Base-by-base conservation (phyloP, 2,113 vertebrate genomes). In the Etia nguti region DNA sequence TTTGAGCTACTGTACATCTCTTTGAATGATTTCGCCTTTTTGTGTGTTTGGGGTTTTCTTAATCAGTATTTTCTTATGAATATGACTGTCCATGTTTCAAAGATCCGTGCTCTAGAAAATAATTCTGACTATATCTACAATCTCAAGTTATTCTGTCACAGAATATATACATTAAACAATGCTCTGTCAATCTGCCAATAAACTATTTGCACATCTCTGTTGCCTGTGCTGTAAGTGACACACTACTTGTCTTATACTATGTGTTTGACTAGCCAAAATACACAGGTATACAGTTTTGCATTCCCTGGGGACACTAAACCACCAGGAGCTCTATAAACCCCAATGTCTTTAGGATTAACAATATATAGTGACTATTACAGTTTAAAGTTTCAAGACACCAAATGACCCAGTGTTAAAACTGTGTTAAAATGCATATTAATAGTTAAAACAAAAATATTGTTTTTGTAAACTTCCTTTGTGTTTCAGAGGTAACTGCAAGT, bases 121-220 rank as follows among this genome's bases (percentile, higher is more conserved):
- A 84, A 89, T 85, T 90, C 89, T 92, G 89, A 95, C 86, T 91
- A 93, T 93, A 95, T 92, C 88, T 84, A 54, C 89, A 86, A 75
- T 92, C 91, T 94, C 85, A 81, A 84, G 79, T 92, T 62, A 86
- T 87, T 90, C 92, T 86, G 86, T 56, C 85, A 90, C 83, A 87
- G 89, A 92, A 90, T 92, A 90, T 93, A 88, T 29, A 88, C 89
- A 86, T 90, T 81, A 65, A 87, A 92, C 68, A 87, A 82, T 87
- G 79, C 84, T 92, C 89, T 93, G 88, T 94, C 90, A 90, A 87
- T 92, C 89, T 52, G 83, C 89, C 91, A 95, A 96, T 96, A 95
- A 96, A 95, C 82, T 80, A 87, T 92, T 95, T 95, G 92, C 93
- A 94, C 95, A 95, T 88, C 81, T 81, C 38, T 38, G 34, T 57